These are phyloP conservation scores for Amniataba percoides DNA, from an alignment of 2,797 vertebrate genomes.

Conservation along the genomic window DNA sequence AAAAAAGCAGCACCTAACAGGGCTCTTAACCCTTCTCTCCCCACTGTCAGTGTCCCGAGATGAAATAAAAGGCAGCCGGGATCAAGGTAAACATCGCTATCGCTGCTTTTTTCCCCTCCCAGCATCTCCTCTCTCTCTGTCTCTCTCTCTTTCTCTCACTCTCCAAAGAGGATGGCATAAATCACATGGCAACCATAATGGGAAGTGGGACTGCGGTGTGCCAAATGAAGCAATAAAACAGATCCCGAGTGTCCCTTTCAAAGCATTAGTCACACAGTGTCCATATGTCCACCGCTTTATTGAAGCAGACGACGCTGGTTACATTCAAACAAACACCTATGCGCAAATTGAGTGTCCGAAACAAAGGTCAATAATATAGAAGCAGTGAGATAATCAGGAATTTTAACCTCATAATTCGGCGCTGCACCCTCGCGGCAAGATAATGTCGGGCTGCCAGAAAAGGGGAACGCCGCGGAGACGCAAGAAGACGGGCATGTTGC, in stretches of 20 bases:
- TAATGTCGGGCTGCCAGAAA: conserved; percentile 4
- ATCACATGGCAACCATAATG: conserved; percentile 74
- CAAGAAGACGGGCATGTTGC: neutral
- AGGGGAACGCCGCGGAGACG: conserved; percentile 10
- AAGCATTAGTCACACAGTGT: conserved; percentile 74
- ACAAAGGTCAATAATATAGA: conserved; percentile 55
- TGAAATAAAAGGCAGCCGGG: conserved; percentile 66
- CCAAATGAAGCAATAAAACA: conserved; percentile 81
- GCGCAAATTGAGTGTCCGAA: conserved; percentile 32
- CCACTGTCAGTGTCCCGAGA: conserved; percentile 44
- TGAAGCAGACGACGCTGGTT: conserved; percentile 53
- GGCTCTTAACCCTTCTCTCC: conserved; percentile 47
- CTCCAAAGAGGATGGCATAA: conserved; percentile 74
- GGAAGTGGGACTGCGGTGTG: conserved; percentile 66
- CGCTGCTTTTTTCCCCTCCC: conserved; percentile 54
- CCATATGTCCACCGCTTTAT: conserved; percentile 73
- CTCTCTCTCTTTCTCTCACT: conserved; percentile 28
- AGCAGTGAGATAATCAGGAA: conserved; percentile 28
- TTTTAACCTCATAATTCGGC: conserved; percentile 22
- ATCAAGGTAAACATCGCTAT: conserved; percentile 75
- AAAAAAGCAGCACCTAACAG: conserved; percentile 13
- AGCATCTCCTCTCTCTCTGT: conserved; percentile 12
- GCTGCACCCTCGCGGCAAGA: neutral
- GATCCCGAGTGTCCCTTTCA: conserved; percentile 73
- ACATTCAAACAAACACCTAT: conserved; percentile 62